phyloP scores from a whole-genome alignment of 2,113 vertebrate species.

The Nothobranchius furzeri region DNA sequence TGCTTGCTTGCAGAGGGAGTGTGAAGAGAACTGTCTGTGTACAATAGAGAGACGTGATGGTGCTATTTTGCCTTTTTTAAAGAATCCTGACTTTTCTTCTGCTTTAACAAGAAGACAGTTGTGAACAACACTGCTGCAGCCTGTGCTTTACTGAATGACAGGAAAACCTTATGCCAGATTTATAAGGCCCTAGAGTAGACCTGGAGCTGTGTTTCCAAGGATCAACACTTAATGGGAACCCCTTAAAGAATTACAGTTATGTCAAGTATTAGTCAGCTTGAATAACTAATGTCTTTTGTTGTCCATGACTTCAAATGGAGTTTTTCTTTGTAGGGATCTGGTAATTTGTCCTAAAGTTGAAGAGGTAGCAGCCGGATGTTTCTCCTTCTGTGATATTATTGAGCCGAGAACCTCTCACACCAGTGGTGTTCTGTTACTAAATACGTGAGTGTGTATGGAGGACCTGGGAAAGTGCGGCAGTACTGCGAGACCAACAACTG shows the following conservation, averaged over 20 bases:
- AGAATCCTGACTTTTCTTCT: no score
- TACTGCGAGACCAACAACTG: no score
- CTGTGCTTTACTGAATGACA: background rate
- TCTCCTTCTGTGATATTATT: no score
- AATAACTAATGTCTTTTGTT: background rate
- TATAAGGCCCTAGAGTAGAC: no score
- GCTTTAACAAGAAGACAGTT: background rate
- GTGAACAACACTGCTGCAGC: background rate
- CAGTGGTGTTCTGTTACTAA: no score
- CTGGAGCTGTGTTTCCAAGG: background rate
- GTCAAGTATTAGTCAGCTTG: background rate
- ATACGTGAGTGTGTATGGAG: no score
- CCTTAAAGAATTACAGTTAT: background rate
- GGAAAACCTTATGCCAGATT: background rate
- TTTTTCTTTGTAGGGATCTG: no score
- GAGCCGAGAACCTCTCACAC: no score
- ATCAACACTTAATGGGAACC: background rate
- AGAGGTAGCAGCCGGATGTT: no score
- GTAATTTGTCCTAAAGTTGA: no score
- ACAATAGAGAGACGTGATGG: background rate
- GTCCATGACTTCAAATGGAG: no score
- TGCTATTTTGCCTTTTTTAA: background rate
- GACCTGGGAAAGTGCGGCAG: no score
- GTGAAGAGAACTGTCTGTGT: background rate
- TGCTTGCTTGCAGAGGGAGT: background rate